Percentiles rank a stretch among this genome's conserved stretches.
phyloP scores from a whole-genome alignment of 1,140 invertebrate species.

The Cryptotermes secundus region DNA sequence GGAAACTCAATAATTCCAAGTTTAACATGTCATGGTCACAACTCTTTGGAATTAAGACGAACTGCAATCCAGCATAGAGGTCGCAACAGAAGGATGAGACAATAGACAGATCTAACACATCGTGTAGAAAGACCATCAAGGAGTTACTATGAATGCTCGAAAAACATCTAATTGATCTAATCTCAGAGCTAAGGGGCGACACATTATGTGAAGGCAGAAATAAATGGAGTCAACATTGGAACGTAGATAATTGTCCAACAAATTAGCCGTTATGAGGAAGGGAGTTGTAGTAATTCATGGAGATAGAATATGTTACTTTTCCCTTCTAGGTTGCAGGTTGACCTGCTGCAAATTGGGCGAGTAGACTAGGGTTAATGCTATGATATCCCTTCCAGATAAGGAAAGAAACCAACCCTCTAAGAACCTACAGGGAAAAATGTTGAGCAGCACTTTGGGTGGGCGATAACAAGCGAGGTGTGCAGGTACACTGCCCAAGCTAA shows the following conservation, averaged over 20 bases:
- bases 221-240: neutral
- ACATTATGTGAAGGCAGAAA: neutral
- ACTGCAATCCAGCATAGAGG: neutral
- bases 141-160: neutral
- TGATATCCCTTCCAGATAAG: slow-evolving; percentile 1
- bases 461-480: neutral
- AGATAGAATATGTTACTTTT: neutral
- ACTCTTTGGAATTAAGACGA: too few species aligned
- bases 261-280: neutral
- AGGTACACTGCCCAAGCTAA: neutral
- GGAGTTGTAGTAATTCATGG: slow-evolving; percentile 7
- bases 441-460: slow-evolving; percentile 5
- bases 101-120: neutral
- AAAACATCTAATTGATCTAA: slow-evolving; percentile 13
- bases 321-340: neutral
- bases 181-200: neutral
- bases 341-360: neutral
- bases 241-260: neutral
- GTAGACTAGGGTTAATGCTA: neutral
- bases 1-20: too few species aligned
- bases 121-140: neutral
- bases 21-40: too few species aligned
- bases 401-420: neutral
- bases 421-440: neutral
- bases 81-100: neutral